Evolutionary conservation across 2,797 vertebrate genomes (phyloP), one percentile per base, ranked within the genome.

Genomic region (Sus cebifrons): DNA sequence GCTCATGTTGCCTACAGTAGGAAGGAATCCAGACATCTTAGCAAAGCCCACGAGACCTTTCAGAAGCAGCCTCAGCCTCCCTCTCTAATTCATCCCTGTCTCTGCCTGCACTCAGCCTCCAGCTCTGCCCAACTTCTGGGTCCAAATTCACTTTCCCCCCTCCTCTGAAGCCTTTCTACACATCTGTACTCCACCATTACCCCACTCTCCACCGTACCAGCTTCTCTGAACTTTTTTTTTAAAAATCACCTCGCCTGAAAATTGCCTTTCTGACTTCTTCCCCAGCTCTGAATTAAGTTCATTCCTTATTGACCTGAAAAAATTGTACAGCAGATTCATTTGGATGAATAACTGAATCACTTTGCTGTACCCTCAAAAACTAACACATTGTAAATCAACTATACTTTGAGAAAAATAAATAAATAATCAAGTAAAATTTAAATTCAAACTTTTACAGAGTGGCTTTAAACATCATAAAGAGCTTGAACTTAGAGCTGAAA

Each of bases 361-460:
- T 62, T 11, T 25, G 9, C 3, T 62, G 23, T 62, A 62, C 60
- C 23, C 60, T n/a, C 10, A 21, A 21, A 62, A 62, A 25, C 1
- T 10, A 62, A 62, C 60, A 62, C 60, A 25, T 25, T 62, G 60
- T 62, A 62, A 62, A 25, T 62, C 60, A 23, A 23, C 60, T 23
- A 5, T 62, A 62, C 60, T 62, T 62, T 9, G 11, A 62, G 11
- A 25, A 25, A 23, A 62, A 90, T 44, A 73, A 32, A 56, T 56
- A 58, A 10, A 15, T 36, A 62, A 62, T 87, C 32, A 73, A 32
- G 49, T 56, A 58, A 10, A 15, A n/a, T 56, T 79, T 16, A 86
- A 67, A 29, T 77, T 93, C 32, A 58, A 8, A 86, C n/a, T 87
- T 91, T n/a, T 36, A 85, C 95, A 75, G n/a, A 89, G 75, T 89